A percentile compares a stretch with the other conserved stretches of the same genome.
phyloP scores from a whole-genome alignment of 2,888 invertebrate genomes.

The Alloscopus bannaensis region DNA sequence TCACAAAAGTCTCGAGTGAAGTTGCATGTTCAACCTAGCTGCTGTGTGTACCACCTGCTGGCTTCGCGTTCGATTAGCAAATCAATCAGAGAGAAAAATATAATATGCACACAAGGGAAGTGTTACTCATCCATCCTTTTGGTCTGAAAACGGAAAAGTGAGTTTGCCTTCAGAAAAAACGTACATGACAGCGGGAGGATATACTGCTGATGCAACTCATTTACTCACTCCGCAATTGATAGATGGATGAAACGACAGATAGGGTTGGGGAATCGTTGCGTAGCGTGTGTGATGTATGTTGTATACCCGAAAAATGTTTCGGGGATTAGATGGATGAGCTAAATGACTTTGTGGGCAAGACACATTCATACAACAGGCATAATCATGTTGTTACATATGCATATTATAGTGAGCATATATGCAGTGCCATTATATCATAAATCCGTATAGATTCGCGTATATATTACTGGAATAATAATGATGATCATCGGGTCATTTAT shows the following conservation, averaged over 20 bases:
- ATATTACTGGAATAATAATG: constrained; percentile 46
- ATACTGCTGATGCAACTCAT: constrained; percentile 37
- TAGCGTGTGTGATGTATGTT: too few relatives aligned
- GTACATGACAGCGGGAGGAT: constrained; percentile 49
- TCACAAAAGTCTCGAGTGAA: too few relatives aligned
- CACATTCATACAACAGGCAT: constrained; percentile 15
- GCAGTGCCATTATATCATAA: too few relatives aligned
- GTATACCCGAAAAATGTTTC: constrained; percentile 15
- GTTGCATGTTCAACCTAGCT: too few relatives aligned
- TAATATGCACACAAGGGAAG: constrained; percentile 25
- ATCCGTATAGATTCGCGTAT: too few relatives aligned
- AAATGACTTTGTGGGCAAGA: constrained; percentile 44
- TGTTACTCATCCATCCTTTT: too few relatives aligned
- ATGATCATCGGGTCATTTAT: constrained; percentile 51
- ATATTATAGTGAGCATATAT: too few relatives aligned
- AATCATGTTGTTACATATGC: constrained; percentile 3
- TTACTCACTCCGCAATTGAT: constrained; percentile 39
- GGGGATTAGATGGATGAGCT: constrained; percentile 44
- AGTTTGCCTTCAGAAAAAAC: constrained; percentile 14
- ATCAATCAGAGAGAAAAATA: constrained; percentile 38
- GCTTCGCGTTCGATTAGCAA: constrained; percentile 41
- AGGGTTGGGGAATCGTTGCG: too few relatives aligned
- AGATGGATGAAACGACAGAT: constrained; percentile 35
- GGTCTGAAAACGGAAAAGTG: too few relatives aligned
- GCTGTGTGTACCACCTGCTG: constrained; percentile 45